A percentile compares a stretch with the other conserved stretches of the same genome.
These are phyloP conservation scores for Sarcophaga rosellei DNA, from an alignment of 2,888 invertebrate genomes.

Conservation along the genomic window DNA sequence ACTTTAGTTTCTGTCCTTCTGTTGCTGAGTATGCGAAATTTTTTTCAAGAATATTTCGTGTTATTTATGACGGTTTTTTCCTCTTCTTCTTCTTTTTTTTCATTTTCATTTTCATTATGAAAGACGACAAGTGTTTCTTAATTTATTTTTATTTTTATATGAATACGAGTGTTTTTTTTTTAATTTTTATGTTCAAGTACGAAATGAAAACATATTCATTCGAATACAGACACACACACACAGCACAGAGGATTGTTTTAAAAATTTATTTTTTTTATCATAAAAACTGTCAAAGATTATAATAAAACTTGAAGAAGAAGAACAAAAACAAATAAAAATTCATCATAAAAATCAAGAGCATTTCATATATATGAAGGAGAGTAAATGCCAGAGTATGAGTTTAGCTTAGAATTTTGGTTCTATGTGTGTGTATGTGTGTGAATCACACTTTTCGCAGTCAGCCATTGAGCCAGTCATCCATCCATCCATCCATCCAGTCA, in stretches of 20 bases:
- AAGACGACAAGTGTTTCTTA: conserved; percentile 69
- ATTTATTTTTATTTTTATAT: conserved; percentile 29
- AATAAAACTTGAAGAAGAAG: conserved; percentile 49
- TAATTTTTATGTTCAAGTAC: conserved; percentile 45
- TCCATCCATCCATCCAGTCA: conserved; percentile 1
- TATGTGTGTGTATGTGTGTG: neutral
- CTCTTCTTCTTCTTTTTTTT: neutral
- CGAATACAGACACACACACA: neutral
- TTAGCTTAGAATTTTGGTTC: conserved; percentile 52
- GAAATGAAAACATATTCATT: conserved; percentile 55
- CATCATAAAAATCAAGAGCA: conserved; percentile 51
- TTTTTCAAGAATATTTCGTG: conserved; percentile 65
- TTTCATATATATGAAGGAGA: neutral
- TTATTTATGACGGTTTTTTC: conserved; percentile 68
- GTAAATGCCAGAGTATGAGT: conserved; percentile 18
- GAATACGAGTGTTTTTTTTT: neutral
- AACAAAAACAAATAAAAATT: conserved; percentile 1
- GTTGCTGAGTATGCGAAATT: neutral
- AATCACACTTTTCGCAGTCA: conserved; percentile 26
- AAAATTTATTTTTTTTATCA: conserved; percentile 60
- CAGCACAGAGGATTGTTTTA: conserved; percentile 4
- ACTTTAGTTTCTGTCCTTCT: conserved; percentile 23
- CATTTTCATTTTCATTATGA: conserved; percentile 58
- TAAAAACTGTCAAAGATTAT: conserved; percentile 65
- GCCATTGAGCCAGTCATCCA: neutral